Percentiles rank a stretch among this genome's conserved stretches.
phyloP scores from a whole-genome alignment of 92 coral and sea anemone species.

The Palythoa caribaeorum region DNA sequence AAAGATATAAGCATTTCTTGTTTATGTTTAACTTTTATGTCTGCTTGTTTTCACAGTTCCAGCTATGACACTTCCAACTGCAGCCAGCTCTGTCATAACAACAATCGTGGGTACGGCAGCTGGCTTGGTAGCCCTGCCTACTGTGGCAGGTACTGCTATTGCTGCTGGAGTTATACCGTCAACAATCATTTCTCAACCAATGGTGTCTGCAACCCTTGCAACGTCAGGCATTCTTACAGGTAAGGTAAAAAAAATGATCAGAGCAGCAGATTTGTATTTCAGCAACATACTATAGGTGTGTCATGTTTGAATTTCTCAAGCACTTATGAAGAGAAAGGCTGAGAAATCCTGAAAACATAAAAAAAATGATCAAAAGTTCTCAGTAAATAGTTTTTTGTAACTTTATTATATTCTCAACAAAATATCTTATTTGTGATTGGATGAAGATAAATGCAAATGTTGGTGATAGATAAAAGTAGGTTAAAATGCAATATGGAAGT shows the following conservation, averaged over 20 bases:
- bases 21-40: background rate
- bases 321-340: background rate
- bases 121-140: slow-evolving; percentile 93
- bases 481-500: too few species aligned
- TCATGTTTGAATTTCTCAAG: background rate
- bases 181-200: slow-evolving; percentile 81
- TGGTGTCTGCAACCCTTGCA: slow-evolving; percentile 74
- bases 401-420: too few species aligned
- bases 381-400: too few species aligned
- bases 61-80: slow-evolving; percentile 78
- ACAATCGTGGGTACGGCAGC: slow-evolving; percentile 86
- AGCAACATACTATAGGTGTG: too few species aligned
- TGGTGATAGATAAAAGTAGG: too few species aligned
- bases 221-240: slow-evolving; percentile 92
- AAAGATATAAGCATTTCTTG: background rate
- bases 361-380: background rate
- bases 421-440: too few species aligned
- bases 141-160: slow-evolving; percentile 70
- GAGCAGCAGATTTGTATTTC: background rate
- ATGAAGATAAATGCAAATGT: too few species aligned
- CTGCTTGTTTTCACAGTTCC: slow-evolving; percentile 45
- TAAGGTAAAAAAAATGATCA: background rate
- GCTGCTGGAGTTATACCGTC: slow-evolving; percentile 93
- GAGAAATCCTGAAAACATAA: background rate
- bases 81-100: slow-evolving; percentile 86